Conservation (phyloP, 2,888 invertebrate species). For the Ditylenchus weischeri region DNA sequence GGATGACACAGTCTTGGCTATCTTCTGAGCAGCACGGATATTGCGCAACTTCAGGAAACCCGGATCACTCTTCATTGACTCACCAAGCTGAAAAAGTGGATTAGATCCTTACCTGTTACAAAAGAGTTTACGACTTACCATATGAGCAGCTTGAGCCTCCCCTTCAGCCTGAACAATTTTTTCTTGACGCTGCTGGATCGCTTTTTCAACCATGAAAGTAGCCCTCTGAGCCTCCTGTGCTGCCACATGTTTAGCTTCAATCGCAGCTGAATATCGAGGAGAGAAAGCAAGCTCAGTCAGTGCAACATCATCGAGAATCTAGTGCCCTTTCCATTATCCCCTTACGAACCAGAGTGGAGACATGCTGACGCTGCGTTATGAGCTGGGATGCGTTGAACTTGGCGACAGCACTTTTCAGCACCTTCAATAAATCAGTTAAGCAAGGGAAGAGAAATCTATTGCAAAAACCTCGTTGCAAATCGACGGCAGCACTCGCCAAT, state of each 20-base stretch:
- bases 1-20: conserved; percentile 78
- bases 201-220: conserved; percentile 93
- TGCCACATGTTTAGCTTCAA: conserved; percentile 87
- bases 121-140: conserved; percentile 68
- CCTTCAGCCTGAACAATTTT: conserved; percentile 99
- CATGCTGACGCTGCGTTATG: conserved; percentile 92
- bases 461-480: conserved; percentile 81
- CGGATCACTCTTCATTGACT: conserved; percentile 77
- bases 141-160: conserved; percentile 96
- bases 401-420: conserved; percentile 94
- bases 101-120: neutral
- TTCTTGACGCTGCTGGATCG: conserved; percentile 94
- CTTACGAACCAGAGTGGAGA: conserved; percentile 61
- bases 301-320: conserved; percentile 97
- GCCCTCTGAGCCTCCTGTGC: conserved; percentile 99
- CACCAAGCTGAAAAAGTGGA: conserved; percentile 48
- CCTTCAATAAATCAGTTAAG: conserved; percentile 52
- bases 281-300: conserved; percentile 97
- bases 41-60: conserved; percentile 92
- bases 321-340: conserved; percentile 79
- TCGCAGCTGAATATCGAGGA: conserved; percentile 96
- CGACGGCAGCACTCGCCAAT: conserved; percentile 89
- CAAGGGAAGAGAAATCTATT: neutral
- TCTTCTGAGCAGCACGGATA: conserved; percentile 92
- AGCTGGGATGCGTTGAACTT: conserved; percentile 99